These are phyloP conservation scores for Chloropsis cyanopogon DNA, from an alignment of 2,113 vertebrate species.

Conservation along the genomic window DNA sequence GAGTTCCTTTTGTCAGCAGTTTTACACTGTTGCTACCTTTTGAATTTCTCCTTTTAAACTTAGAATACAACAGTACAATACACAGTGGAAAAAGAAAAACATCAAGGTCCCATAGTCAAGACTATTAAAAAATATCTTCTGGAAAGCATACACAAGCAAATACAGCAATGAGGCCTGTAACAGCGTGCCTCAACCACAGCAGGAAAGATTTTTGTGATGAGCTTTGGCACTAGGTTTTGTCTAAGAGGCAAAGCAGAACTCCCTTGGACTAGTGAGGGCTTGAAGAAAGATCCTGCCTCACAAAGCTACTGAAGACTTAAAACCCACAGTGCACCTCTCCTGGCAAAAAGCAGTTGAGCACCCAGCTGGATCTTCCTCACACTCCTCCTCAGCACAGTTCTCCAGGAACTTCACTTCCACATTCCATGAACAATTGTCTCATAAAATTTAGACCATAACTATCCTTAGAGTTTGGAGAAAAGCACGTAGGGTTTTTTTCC, in stretches of 20 bases:
- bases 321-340: background rate
- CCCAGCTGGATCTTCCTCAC: background rate
- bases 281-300: background rate
- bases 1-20: background rate
- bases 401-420: background rate
- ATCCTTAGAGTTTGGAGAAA: background rate
- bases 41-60: background rate
- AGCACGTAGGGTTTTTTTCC: background rate
- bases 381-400: fast-evolving
- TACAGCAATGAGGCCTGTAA: background rate
- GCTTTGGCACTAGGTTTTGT: background rate
- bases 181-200: fast-evolving
- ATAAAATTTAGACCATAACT: background rate
- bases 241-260: background rate
- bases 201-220: background rate
- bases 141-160: background rate
- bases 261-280: background rate
- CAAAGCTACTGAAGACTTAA: background rate
- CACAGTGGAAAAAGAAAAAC: background rate
- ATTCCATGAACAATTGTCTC: background rate
- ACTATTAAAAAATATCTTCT: background rate
- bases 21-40: background rate
- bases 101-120: background rate
- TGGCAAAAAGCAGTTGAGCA: background rate
- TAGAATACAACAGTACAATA: background rate